Percentiles rank a stretch among this genome's conserved stretches.
Evolutionary conservation across 1,140 invertebrate species (phyloP).

Genomic region (Argopecten irradians): DNA sequence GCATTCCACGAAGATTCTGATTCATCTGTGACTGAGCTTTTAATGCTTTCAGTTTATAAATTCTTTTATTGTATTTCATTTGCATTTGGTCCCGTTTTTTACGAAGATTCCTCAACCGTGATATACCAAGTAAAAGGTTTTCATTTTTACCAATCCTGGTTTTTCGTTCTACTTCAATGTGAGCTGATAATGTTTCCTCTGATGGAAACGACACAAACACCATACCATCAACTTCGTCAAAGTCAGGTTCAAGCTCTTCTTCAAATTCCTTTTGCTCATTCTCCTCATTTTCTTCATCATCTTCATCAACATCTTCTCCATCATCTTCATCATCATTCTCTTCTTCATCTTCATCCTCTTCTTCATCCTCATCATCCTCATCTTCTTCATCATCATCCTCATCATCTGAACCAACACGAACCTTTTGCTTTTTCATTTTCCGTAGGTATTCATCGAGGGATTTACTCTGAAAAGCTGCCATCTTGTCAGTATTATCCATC

Average conservation of each 20-base stretch:
- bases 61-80: conserved; percentile 39
- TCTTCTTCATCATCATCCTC: background rate
- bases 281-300: background rate
- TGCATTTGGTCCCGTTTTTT: conserved; percentile 42
- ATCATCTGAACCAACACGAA: background rate
- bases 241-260: conserved; percentile 65
- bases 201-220: conserved; percentile 71
- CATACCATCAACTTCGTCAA: conserved; percentile 71
- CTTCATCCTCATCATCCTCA: background rate
- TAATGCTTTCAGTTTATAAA: conserved; percentile 37
- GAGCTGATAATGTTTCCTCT: conserved; percentile 65
- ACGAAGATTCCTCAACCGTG: conserved; percentile 53
- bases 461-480: conserved; percentile 42
- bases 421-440: background rate
- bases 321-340: conserved; percentile 28
- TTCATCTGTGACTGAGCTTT: conserved; percentile 54
- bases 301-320: background rate
- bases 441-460: conserved; percentile 36
- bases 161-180: conserved; percentile 67
- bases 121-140: conserved; percentile 47
- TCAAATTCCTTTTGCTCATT: conserved; percentile 36
- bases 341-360: conserved; percentile 19
- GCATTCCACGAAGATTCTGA: conserved; percentile 67
- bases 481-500: conserved; percentile 30
- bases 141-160: conserved; percentile 54